phyloP scores from a whole-genome alignment of 2,888 invertebrate species.

The Agonopterix subpropinquella region DNA sequence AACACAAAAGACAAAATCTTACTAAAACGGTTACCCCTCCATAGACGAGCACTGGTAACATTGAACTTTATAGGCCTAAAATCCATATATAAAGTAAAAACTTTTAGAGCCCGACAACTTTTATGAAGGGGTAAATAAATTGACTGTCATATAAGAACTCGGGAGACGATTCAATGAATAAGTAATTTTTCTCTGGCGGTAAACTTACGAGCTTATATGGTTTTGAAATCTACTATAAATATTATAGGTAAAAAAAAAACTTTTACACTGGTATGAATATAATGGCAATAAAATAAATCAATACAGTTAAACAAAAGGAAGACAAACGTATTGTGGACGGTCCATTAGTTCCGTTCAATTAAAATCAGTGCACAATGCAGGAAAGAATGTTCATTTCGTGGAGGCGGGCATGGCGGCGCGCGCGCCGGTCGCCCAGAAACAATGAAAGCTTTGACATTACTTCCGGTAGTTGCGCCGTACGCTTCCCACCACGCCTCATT shows the following conservation, averaged over 20 bases:
- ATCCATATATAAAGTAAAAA: no score
- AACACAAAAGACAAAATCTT: no score
- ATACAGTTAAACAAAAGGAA: no score
- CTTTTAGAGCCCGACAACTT: no score
- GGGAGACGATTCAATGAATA: constrained; percentile 2
- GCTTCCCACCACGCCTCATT: constrained; percentile 47
- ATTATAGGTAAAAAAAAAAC: no score
- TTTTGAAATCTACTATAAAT: neutral
- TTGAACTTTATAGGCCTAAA: no score
- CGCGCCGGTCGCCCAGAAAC: constrained; percentile 33
- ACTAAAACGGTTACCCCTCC: no score
- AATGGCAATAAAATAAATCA: no score
- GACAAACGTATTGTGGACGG: constrained; percentile 19
- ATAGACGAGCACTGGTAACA: no score
- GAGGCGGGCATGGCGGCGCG: constrained; percentile 18
- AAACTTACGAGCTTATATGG: constrained; percentile 1
- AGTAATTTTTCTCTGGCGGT: constrained; percentile 1
- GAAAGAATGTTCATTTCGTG: constrained; percentile 31
- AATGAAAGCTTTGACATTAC: constrained; percentile 56
- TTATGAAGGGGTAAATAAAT: neutral
- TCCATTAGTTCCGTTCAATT: constrained; percentile 37
- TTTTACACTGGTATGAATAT: no score
- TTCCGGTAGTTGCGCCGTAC: constrained; percentile 48
- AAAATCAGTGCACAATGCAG: constrained; percentile 32
- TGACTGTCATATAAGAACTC: neutral